Evolutionary conservation across 2,113 vertebrate species (phyloP).

Genomic region (Spilogale gracilis): DNA sequence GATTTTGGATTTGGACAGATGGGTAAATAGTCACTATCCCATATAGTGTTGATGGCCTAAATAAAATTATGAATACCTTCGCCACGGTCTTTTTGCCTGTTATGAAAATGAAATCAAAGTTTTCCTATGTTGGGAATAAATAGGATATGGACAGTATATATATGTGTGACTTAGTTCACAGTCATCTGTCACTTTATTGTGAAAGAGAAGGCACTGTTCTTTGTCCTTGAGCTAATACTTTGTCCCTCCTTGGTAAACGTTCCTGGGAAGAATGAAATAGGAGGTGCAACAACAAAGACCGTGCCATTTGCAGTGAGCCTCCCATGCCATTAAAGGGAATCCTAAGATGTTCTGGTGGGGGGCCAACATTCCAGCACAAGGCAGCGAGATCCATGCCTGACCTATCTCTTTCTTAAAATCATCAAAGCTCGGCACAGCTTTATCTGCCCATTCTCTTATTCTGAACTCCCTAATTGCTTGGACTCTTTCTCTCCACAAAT

Average conservation of each 20-base stretch:
- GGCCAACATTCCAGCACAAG: slow-evolving; percentile 65
- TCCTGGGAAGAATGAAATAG: slow-evolving; percentile 12
- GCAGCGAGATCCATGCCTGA: slow-evolving; percentile 62
- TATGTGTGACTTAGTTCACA: background rate
- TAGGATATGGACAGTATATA: background rate
- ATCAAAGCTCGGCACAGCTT: slow-evolving; percentile 37
- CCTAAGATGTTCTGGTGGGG: slow-evolving; percentile 54
- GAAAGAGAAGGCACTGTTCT: slow-evolving; percentile 17
- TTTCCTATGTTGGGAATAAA: slow-evolving; percentile 3
- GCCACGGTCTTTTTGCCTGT: background rate
- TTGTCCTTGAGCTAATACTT: slow-evolving; percentile 56
- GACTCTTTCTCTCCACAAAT: slow-evolving; percentile 83
- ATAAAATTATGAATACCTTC: background rate
- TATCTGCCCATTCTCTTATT: slow-evolving; percentile 67
- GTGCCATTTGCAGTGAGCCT: slow-evolving; percentile 45
- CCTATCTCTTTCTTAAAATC: slow-evolving; percentile 53
- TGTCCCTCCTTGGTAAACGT: background rate
- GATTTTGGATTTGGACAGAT: slow-evolving; percentile 26
- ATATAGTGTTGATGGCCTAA: background rate
- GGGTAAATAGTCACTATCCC: background rate
- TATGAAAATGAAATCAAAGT: slow-evolving; percentile 20
- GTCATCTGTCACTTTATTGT: background rate
- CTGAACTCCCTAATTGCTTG: slow-evolving; percentile 74
- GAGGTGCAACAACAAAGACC: slow-evolving; percentile 36
- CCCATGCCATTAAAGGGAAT: slow-evolving; percentile 46